A percentile compares a stretch with the other conserved stretches of the same genome.
These are phyloP conservation scores for Coturnix japonica DNA, from an alignment of 2,113 vertebrate species.

Conservation along the genomic window DNA sequence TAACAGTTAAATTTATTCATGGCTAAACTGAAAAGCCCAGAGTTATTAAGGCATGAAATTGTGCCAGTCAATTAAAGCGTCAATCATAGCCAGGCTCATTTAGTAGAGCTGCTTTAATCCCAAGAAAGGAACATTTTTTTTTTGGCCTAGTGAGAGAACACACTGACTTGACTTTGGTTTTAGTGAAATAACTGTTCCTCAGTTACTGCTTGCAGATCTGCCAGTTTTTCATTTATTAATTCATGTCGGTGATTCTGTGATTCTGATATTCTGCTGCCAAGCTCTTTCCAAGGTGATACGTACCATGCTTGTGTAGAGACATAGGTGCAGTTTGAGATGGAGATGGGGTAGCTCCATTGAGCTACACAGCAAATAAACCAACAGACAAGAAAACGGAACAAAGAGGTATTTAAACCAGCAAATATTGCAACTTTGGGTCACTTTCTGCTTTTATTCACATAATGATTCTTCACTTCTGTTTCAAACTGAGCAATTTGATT, in stretches of 20 bases:
- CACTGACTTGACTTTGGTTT: not conserved
- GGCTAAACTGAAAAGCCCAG: conserved; percentile 49
- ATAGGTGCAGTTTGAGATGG: conserved; percentile 1
- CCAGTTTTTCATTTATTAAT: not conserved
- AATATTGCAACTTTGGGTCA: not conserved
- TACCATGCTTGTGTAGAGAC: not conserved
- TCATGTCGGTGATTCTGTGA: not conserved
- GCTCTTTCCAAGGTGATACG: conserved; percentile 23
- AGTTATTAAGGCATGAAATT: conserved; percentile 73
- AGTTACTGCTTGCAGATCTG: not conserved
- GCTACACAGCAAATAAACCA: not conserved
- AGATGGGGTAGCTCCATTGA: not conserved
- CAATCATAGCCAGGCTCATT: conserved; percentile 47
- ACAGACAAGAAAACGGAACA: not conserved
- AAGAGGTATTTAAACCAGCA: not conserved
- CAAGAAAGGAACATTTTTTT: not conserved
- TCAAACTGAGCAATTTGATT: not conserved
- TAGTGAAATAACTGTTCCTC: not conserved
- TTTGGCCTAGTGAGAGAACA: conserved; percentile 4
- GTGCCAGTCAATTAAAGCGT: conserved; percentile 66
- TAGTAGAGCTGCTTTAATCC: conserved; percentile 60
- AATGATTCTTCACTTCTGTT: not conserved
- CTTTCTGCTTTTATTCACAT: not conserved
- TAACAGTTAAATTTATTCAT: conserved; percentile 61
- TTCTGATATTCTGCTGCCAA: not conserved